These are phyloP conservation scores for Aporophyla nigra DNA, from an alignment of 2,888 invertebrate genomes.

Conservation along the genomic window DNA sequence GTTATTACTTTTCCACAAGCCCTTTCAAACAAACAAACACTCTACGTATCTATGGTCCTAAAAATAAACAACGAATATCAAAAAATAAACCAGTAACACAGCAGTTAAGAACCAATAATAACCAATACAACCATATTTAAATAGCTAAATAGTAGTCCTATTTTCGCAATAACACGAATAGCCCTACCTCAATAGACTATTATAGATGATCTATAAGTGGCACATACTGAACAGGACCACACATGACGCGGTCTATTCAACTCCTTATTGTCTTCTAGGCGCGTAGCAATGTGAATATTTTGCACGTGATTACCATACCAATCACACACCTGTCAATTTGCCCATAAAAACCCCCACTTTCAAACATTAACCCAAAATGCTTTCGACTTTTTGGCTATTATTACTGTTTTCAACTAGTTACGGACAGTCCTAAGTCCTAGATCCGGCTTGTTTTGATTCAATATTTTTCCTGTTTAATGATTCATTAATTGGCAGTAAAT, in stretches of 20 bases:
- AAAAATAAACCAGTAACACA: background rate
- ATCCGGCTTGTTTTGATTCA: constrained; percentile 1
- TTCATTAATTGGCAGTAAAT: constrained; percentile 30
- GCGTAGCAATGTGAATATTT: constrained; percentile 51
- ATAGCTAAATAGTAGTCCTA: background rate
- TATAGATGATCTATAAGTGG: constrained; percentile 8
- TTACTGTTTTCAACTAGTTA: background rate
- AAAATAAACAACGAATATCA: no score
- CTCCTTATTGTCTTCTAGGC: constrained; percentile 42
- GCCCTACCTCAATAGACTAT: constrained; percentile 33
- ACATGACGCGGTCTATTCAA: constrained; percentile 39
- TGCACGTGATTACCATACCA: constrained; percentile 58
- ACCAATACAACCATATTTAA: background rate
- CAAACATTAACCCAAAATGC: constrained; percentile 2
- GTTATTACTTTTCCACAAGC: no score
- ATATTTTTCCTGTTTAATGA: constrained; percentile 23
- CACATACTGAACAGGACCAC: constrained; percentile 58
- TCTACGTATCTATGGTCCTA: no score
- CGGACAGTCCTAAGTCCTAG: constrained; percentile 1
- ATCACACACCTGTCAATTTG: constrained; percentile 35
- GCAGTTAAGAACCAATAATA: background rate
- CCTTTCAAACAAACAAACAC: no score
- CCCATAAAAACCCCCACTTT: constrained; percentile 10
- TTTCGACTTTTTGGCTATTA: background rate
- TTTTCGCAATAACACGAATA: constrained; percentile 21